Conservation (phyloP, 2,113 vertebrate genomes). For the Cercopithecus mona region DNA sequence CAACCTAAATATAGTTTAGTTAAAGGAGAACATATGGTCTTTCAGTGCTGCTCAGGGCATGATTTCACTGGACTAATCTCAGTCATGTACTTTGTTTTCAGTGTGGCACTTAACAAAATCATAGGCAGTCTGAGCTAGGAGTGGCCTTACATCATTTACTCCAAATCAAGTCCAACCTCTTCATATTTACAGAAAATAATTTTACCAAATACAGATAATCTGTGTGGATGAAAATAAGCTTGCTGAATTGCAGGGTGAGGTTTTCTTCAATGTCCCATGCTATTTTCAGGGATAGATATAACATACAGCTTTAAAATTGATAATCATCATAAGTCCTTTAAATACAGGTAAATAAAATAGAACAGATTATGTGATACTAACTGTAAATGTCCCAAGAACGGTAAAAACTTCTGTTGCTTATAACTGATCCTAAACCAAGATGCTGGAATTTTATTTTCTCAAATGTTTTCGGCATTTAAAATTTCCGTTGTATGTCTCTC, state of each 20-base stretch:
- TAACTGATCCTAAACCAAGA: constrained; percentile 9
- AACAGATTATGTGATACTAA: background rate
- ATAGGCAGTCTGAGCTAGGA: background rate
- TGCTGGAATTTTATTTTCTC: constrained; percentile 59
- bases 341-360: background rate
- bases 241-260: background rate
- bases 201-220: background rate
- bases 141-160: background rate
- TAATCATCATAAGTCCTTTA: background rate
- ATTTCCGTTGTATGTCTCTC: constrained; percentile 34
- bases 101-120: constrained; percentile 6
- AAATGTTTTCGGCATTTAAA: constrained; percentile 44
- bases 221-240: background rate
- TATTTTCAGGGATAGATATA: constrained; percentile 2
- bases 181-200: background rate
- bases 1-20: constrained; percentile 9
- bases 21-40: constrained; percentile 7
- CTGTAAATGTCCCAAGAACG: background rate
- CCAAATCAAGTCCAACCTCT: background rate
- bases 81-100: background rate
- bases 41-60: constrained; percentile 7
- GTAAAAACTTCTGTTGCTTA: background rate
- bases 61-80: constrained; percentile 28
- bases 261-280: background rate
- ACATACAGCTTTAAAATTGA: background rate